phyloP scores from a whole-genome alignment of 2,113 vertebrate genomes.

The Loxodonta africana region DNA sequence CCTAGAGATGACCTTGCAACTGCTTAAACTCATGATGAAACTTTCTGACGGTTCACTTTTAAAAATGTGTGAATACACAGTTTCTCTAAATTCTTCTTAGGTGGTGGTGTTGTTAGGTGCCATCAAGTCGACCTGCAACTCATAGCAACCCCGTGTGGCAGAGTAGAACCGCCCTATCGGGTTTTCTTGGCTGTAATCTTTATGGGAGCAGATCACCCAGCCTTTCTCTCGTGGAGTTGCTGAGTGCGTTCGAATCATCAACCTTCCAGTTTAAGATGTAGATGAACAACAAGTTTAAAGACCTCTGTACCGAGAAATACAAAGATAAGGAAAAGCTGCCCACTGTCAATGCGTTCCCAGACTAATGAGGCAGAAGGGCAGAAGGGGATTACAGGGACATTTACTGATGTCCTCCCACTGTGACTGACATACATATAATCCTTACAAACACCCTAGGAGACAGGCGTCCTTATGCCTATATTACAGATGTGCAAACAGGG shows the following conservation, averaged over 20 bases:
- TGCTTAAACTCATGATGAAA: not conserved
- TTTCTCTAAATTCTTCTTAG: not conserved
- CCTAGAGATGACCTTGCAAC: not conserved
- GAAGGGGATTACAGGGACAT: fast-evolving
- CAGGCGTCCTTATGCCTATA: fast-evolving
- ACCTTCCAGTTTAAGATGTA: no score
- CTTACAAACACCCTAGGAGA: not conserved
- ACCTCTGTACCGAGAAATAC: not conserved
- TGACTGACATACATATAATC: fast-evolving
- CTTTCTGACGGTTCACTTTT: not conserved
- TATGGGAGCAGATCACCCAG: no score
- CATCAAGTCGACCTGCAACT: no score
- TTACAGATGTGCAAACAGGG: not conserved
- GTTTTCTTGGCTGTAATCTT: no score
- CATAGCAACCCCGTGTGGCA: no score
- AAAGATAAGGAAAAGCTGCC: not conserved
- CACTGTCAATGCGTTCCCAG: not conserved
- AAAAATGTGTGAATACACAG: not conserved
- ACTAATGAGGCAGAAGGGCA: not conserved
- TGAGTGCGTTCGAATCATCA: no score
- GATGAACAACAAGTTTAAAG: not conserved
- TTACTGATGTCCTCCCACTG: not conserved
- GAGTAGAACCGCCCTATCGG: no score
- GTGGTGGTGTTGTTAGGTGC: not conserved
- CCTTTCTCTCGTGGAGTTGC: no score